A percentile compares a stretch with the other conserved stretches of the same genome.
Conservation (phyloP, 2,113 vertebrate species). For the Leucoraja erinaceus region DNA sequence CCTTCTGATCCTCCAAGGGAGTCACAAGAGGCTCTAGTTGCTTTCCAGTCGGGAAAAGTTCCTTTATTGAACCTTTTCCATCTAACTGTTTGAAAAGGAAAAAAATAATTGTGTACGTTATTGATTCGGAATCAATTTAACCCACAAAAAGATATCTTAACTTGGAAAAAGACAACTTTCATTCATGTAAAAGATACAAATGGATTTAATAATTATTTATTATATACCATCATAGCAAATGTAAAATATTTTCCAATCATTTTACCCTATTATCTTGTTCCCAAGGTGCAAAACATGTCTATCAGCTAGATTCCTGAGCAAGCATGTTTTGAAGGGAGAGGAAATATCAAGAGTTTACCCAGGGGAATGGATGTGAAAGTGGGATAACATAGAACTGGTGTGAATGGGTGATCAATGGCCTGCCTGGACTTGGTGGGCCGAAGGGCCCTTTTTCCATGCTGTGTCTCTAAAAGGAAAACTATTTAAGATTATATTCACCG, state of each 20-base stretch:
- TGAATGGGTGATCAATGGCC: too few relatives aligned
- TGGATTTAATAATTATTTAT: background rate
- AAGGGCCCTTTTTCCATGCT: too few relatives aligned
- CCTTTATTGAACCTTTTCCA: conserved; percentile 88
- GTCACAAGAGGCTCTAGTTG: conserved; percentile 89
- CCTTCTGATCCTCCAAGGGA: conserved; percentile 88
- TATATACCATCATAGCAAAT: background rate
- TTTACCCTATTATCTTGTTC: background rate
- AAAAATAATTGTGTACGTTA: background rate
- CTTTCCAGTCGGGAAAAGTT: conserved; percentile 95
- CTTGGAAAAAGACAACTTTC: background rate
- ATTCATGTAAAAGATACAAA: background rate
- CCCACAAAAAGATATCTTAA: background rate
- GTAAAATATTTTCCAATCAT: background rate
- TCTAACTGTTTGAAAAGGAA: conserved; percentile 70
- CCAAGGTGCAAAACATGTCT: background rate
- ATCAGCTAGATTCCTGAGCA: background rate
- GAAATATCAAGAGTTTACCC: background rate
- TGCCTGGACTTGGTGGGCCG: too few relatives aligned
- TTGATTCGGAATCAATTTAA: conserved; percentile 4
- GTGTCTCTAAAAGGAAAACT: background rate
- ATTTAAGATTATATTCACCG: background rate
- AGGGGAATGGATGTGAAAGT: too few relatives aligned
- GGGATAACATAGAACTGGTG: too few relatives aligned
- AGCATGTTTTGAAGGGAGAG: background rate